Conservation (phyloP, 2,888 invertebrate genomes). For the Xestobium rufovillosum region DNA sequence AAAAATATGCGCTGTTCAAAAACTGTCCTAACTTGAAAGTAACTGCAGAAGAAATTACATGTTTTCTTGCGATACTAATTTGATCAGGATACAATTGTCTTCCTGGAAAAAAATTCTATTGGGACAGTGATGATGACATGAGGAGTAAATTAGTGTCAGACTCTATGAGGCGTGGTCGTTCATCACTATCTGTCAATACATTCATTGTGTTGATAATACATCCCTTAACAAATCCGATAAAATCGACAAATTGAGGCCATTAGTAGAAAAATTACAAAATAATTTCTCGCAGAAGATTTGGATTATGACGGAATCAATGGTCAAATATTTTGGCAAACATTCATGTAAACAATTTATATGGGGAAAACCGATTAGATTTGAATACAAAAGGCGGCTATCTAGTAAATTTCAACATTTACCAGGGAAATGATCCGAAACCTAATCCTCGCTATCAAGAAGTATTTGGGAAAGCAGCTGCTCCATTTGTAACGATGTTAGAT, state of each 20-base stretch:
- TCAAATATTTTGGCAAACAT: slow-evolving; percentile 29
- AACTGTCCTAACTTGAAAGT: slow-evolving; percentile 15
- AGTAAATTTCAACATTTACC: slow-evolving; percentile 32
- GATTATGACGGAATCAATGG: slow-evolving; percentile 29
- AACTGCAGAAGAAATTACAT: slow-evolving; percentile 20
- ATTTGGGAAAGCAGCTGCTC: no score
- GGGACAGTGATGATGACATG: slow-evolving; percentile 22
- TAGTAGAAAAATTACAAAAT: no score
- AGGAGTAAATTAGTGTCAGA: slow-evolving; percentile 17
- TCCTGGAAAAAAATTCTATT: slow-evolving; percentile 21
- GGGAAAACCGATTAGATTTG: slow-evolving; percentile 32
- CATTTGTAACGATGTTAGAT: no score
- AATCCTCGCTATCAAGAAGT: no score
- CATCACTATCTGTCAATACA: slow-evolving; percentile 23
- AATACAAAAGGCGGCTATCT: slow-evolving; percentile 29
- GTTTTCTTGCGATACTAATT: slow-evolving; percentile 20
- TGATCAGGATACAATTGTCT: slow-evolving; percentile 23
- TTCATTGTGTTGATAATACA: slow-evolving; percentile 27
- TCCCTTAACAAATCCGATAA: no score
- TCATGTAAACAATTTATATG: slow-evolving; percentile 30
- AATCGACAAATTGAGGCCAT: no score
- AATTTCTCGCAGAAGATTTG: slow-evolving; percentile 20
- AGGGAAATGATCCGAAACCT: slow-evolving; percentile 27
- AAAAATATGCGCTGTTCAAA: slow-evolving; percentile 14
- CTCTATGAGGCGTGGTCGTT: slow-evolving; percentile 24